Base-by-base conservation (phyloP, 2,797 vertebrate species). In the Muscicapa comitata region DNA sequence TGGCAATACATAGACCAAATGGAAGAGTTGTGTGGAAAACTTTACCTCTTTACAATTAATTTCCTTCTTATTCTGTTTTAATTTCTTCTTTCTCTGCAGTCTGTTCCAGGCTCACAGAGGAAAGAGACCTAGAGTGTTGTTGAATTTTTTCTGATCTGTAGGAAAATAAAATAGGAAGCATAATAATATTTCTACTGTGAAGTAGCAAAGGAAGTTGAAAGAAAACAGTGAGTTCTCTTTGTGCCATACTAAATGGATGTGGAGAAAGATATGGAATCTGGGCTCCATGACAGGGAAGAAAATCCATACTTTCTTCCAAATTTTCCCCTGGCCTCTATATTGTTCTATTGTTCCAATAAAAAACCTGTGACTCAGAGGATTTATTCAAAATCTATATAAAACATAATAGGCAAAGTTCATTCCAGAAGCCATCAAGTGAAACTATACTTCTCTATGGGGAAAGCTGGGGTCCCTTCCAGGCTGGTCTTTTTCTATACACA, bases 321-420 rank as follows among this genome's bases (percentile, higher is more conserved):
- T 82, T 95, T 96, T 90, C 75, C 65, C 51, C 80, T 93, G 91
- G 90, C 91, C 28, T 95, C 57, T 85, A 67, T 73, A 40, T 92
- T 85, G 50, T 77, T 90, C 77, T 78, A 2, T 96, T 94, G 83
- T 96, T 96, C 67, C 77, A 91, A 72, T 74, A 85, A 88, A 88
- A 94, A 94, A 90, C 74, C 83, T 95, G 67, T 95, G 92, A 90
- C 90, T 92, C 93, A 63, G 87, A 95, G 89, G 93, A 94, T 90
- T 97, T 94, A 95, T 91, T 94, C 85, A 93, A 94, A 91, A 93
- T 94, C 79, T 92, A 90, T 91, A 88, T 94, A 96, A 95, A 96
- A 96, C 82, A 84, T 94, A 94, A 96, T 86, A 95, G 84, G 88
- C 85, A 82, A 93, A 86, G 87, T 91, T 94, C 79, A 94, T 88